Evolutionary conservation across 2,888 invertebrate genomes (phyloP), one percentile per base, ranked within the genome.

Genomic region (Chrysolina americana): DNA sequence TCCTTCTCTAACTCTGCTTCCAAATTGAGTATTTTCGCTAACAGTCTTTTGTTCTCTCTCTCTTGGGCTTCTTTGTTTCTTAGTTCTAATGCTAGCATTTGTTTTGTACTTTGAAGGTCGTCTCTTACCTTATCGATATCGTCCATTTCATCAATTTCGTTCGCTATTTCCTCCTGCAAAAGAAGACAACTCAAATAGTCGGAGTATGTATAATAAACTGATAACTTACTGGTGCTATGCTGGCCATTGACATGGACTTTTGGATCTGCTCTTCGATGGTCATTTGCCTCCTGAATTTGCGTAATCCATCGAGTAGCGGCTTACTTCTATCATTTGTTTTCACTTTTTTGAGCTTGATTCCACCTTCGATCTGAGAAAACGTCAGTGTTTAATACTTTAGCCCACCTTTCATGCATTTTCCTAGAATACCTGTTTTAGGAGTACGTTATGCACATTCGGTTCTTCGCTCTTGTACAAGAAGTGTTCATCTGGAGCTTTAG

Each of bases 121-220:
- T 97, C 97, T 81, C 96, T 91, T 19, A 96, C 93, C 85, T 94
- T 95, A 84, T 97, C 97, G 81, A 97, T 96, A 84, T 97, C 97
- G 82, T 97, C 96, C 91, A 96, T 92, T 84, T 96, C 96, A 85
- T 96, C 96, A 17, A 91, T 92, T 82, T 94, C 94, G 68, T 88
- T 88, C 11, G 86, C 81, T 15, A 87, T 83, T 79, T 87, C 88
- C 73, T 87, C 87, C 86, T 84, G 75, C 1, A 71, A 63, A 41
- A 53, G 41, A 69, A 74, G 8, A 50, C 53, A 56, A 28, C n/a
- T 11, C 5, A 10, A 53, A 53, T 53, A 11, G 5, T 21, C 11
- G 19, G 13, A 53, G 5, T 3, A 23, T 8, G 8, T 36, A 36
- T 6, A 36, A 0, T 6, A 6, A 36, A 36, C 36, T 36, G 8